These are phyloP conservation scores for Hippoglossus stenolepis DNA, from an alignment of 2,113 vertebrate genomes.

Conservation along the genomic window DNA sequence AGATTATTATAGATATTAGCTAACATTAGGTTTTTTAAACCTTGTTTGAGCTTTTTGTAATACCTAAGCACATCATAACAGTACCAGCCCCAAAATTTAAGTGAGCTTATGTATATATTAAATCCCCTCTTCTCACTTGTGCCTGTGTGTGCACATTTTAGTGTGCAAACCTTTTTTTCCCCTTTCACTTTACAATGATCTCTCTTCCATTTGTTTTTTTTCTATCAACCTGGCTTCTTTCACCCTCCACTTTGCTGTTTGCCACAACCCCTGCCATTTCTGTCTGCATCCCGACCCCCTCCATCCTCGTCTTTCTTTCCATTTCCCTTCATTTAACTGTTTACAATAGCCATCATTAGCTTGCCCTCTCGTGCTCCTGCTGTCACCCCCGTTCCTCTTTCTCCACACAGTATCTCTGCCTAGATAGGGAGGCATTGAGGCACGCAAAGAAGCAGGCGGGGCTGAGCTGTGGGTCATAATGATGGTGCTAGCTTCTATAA, in stretches of 20 bases:
- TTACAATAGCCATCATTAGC: slow-evolving; percentile 38
- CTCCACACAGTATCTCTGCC: slow-evolving; percentile 18
- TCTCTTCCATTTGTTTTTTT: slow-evolving; percentile 6
- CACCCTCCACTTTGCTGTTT: slow-evolving; percentile 13
- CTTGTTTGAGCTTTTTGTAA: slow-evolving; percentile 31
- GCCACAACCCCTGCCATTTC: background rate
- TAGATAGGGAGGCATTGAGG: slow-evolving; percentile 36
- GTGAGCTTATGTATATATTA: background rate
- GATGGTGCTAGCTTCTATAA: slow-evolving; percentile 77
- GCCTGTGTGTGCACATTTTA: slow-evolving; percentile 5
- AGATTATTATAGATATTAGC: slow-evolving; percentile 25
- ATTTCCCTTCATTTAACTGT: slow-evolving; percentile 22
- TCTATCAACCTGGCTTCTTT: background rate
- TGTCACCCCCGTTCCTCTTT: slow-evolving; percentile 30
- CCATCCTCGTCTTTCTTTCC: background rate
- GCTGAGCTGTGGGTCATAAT: slow-evolving; percentile 57
- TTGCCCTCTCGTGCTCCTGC: slow-evolving; percentile 9
- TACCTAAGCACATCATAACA: slow-evolving; percentile 20
- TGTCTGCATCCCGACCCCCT: slow-evolving; percentile 1
- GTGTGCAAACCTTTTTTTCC: background rate
- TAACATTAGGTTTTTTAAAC: slow-evolving; percentile 38
- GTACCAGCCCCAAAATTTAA: slow-evolving; percentile 5
- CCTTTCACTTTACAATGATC: background rate
- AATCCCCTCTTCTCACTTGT: background rate
- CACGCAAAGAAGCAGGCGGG: slow-evolving; percentile 47